Conservation (phyloP, 2,113 vertebrate species). For the Pterocles gutturalis region DNA sequence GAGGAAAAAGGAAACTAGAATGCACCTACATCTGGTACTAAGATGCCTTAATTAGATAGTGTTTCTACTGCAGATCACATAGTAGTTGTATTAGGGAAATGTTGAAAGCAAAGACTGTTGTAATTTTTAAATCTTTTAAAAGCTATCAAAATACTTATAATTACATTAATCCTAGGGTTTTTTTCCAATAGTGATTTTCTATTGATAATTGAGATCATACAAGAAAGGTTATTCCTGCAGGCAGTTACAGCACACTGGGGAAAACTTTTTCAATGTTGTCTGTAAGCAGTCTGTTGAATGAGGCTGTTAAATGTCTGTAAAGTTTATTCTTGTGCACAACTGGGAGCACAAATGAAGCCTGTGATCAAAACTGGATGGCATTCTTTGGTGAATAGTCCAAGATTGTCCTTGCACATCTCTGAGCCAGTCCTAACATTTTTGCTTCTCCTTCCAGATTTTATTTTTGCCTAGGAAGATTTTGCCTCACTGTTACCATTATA, state of each 20-base stretch:
- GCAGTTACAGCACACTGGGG: background rate
- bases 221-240: background rate
- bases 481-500: background rate
- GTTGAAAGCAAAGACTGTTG: background rate
- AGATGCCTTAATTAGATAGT: background rate
- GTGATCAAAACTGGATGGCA: background rate
- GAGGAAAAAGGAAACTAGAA: background rate
- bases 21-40: background rate
- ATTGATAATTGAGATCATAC: background rate
- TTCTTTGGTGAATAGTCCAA: background rate
- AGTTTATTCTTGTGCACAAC: background rate
- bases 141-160: background rate
- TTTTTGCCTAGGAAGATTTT: background rate
- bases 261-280: rapidly evolving
- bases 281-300: background rate
- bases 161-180: background rate
- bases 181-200: background rate
- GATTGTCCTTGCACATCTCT: background rate
- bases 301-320: background rate
- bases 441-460: background rate
- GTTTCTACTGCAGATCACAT: background rate
- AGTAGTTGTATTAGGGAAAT: background rate
- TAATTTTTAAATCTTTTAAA: background rate
- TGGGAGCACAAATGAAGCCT: background rate
- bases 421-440: background rate